phyloP scores from a whole-genome alignment of 2,797 vertebrate genomes.

The Allobates femoralis region DNA sequence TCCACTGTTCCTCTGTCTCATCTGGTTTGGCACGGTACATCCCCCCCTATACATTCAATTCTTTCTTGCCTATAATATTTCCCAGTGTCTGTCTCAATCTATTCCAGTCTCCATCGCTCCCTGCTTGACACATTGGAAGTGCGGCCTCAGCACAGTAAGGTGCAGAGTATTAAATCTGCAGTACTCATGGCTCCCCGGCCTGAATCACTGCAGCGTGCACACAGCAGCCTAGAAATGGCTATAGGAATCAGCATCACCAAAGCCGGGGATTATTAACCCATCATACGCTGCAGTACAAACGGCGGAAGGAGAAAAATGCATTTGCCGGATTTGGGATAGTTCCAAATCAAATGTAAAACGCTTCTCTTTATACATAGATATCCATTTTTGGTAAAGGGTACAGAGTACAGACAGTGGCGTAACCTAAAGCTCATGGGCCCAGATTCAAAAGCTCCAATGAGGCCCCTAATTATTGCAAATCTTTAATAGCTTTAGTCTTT shows the following conservation, averaged over 20 bases:
- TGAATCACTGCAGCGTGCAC: slow-evolving; percentile 43
- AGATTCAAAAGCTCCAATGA: too few species aligned
- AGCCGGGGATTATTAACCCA: not conserved
- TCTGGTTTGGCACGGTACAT: not conserved
- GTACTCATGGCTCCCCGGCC: slow-evolving; percentile 26
- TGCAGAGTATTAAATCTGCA: slow-evolving; percentile 44
- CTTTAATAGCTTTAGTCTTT: too few species aligned
- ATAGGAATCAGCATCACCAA: slow-evolving; percentile 12
- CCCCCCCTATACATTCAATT: not conserved
- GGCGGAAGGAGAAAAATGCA: not conserved
- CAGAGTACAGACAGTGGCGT: too few species aligned
- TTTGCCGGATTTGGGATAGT: not conserved
- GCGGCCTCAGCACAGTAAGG: slow-evolving; percentile 52
- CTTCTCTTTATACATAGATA: too few species aligned
- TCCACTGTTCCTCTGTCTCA: slow-evolving; percentile 14
- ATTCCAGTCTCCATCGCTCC: slow-evolving; percentile 46
- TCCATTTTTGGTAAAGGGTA: too few species aligned
- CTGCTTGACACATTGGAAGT: slow-evolving; percentile 48
- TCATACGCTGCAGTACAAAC: not conserved
- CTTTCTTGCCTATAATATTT: slow-evolving; percentile 24
- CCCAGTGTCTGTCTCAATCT: slow-evolving; percentile 11
- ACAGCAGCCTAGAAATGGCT: slow-evolving; percentile 31
- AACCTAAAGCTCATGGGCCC: too few species aligned
- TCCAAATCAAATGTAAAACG: not conserved
- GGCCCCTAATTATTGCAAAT: too few species aligned